phyloP scores from a whole-genome alignment of 2,113 vertebrate genomes.

The Serilophus lunatus region DNA sequence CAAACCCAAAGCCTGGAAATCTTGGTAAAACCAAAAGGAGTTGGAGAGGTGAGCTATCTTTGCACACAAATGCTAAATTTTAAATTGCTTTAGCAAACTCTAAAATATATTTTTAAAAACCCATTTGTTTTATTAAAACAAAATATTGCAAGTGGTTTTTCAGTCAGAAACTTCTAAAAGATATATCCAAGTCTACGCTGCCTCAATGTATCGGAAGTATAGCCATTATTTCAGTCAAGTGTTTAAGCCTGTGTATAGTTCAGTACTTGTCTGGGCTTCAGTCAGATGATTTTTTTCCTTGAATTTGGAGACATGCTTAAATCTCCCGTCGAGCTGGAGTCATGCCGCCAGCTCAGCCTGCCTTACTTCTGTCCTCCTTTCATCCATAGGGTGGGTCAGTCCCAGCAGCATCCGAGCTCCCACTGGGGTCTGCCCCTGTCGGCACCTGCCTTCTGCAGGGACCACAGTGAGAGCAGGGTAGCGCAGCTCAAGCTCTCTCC shows the following conservation, averaged over 20 bases:
- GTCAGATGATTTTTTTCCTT: neutral
- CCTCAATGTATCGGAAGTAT: neutral
- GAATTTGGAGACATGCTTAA: neutral
- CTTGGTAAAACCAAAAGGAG: neutral
- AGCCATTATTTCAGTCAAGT: neutral
- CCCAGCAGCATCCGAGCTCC: fast-evolving
- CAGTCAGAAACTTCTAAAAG: neutral
- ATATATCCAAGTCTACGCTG: neutral
- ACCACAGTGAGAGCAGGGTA: too few species aligned
- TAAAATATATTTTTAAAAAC: neutral
- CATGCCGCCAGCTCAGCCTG: fast-evolving
- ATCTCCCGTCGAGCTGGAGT: neutral
- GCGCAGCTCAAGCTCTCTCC: neutral
- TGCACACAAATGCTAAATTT: neutral
- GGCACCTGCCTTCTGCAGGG: neutral
- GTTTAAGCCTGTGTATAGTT: neutral
- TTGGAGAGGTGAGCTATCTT: neutral
- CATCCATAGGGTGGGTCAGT: fast-evolving
- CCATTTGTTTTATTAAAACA: neutral
- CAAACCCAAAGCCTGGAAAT: neutral
- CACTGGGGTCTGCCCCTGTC: fast-evolving
- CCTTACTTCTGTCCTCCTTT: neutral
- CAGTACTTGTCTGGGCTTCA: neutral
- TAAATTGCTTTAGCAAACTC: neutral
- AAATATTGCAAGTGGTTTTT: neutral